These are phyloP conservation scores for Brenthis daphne DNA, from an alignment of 2,888 invertebrate species.

Conservation along the genomic window DNA sequence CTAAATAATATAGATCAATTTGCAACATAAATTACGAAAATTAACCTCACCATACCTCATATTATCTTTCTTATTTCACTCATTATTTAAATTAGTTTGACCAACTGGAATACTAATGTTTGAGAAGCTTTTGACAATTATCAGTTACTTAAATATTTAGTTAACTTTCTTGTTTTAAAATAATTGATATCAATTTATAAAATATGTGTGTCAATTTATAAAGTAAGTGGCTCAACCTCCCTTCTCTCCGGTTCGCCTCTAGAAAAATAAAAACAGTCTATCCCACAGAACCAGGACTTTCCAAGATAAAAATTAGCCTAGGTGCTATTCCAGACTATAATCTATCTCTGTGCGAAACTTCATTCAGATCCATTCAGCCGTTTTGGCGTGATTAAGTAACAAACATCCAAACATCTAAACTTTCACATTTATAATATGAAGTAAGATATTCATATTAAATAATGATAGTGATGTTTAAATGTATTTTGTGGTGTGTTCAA, in stretches of 20 bases:
- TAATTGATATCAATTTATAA: not conserved
- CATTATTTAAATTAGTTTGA: constrained; percentile 30
- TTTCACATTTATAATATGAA: too few relatives aligned
- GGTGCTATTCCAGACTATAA: too few relatives aligned
- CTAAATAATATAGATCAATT: not conserved
- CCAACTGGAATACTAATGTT: constrained; percentile 23
- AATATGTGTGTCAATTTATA: not conserved
- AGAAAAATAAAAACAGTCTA: not conserved
- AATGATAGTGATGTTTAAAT: not conserved
- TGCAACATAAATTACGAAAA: not conserved
- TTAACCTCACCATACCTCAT: not conserved
- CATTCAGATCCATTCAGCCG: too few relatives aligned
- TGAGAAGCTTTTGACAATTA: constrained; percentile 16
- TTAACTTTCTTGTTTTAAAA: not conserved
- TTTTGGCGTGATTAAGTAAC: too few relatives aligned
- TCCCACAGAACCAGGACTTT: too few relatives aligned
- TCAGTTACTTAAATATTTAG: not conserved
- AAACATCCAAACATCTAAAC: too few relatives aligned
- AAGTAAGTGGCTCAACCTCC: too few relatives aligned
- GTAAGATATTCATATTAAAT: not conserved
- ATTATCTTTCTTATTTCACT: constrained; percentile 20
- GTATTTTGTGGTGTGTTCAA: not conserved
- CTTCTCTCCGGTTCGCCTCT: too few relatives aligned
- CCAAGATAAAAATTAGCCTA: too few relatives aligned
- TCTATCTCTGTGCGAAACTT: too few relatives aligned